Base-by-base conservation (phyloP, 2,797 vertebrate genomes). In the Anisognathus igniventris region DNA sequence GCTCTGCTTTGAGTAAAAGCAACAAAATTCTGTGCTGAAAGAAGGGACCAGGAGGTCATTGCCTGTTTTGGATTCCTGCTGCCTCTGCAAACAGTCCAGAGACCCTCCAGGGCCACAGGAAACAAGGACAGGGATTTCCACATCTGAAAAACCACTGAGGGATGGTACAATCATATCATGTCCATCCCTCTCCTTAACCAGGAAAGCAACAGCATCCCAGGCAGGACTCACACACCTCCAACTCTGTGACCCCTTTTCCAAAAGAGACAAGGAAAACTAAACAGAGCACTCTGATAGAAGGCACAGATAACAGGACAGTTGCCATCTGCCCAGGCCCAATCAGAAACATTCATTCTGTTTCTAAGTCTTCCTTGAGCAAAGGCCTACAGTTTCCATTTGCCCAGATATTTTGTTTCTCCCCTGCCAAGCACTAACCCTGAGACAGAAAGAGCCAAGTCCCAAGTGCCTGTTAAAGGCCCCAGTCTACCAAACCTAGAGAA, bases 401-500 rank as follows among this genome's bases (percentile, higher is more conserved):
- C 66, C 76, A 92, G 44, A 66, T 80, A 93, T 62, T 79, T 75
- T 65, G 51, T 82, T 90, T 66, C 71, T 88, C 28, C 37, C 21
- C 67, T 85, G 61, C 58, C 71, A 91, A 80, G 44, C 45, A 25
- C 68, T 35, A 88, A 80, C 53, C 30, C 44, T 5, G 11, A 85
- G 73, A 74, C 73, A 90, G 74, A 92, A 64, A 44, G 47, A 84
- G 61, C 39, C 19, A 87, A 57, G 86, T 71, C 94, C 86, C 93
- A 96, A 83, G 83, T 60, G 75, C 60, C 79, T 93, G 90, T 95
- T 95, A 90, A 97, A 96, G 90, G 93, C 95, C 72, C 61, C 78
- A 81, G 67, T 80, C 95, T 75, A 75, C 97, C 96, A 86, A 96
- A 93, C 90, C 90, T 91, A 66, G 93, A 97, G 96, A 70, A 68